These are phyloP conservation scores for Nemapogon koenigi DNA, from an alignment of 2,888 invertebrate genomes.

Conservation along the genomic window DNA sequence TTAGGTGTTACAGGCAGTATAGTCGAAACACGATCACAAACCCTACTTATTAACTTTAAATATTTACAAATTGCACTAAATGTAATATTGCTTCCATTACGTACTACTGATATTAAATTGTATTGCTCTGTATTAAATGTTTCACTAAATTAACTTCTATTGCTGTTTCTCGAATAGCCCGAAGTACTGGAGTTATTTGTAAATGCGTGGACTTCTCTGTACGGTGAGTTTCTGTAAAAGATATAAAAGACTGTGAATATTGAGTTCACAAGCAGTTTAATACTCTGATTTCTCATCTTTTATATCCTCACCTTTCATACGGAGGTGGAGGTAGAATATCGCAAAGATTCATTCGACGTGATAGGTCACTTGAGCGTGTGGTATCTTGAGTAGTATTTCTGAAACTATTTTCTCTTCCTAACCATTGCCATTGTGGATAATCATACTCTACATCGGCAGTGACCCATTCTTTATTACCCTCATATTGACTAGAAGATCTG, in stretches of 20 bases:
- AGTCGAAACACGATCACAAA: constrained; percentile 43
- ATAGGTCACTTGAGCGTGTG: constrained; percentile 42
- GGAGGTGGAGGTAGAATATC: constrained; percentile 54
- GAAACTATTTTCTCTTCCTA: constrained; percentile 52
- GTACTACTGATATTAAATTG: constrained; percentile 45
- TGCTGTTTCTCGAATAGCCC: constrained; percentile 52
- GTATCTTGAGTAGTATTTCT: constrained; percentile 38
- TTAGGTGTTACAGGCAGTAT: constrained; percentile 47
- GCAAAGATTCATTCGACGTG: constrained; percentile 55
- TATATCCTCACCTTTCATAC: constrained; percentile 43
- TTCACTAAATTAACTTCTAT: constrained; percentile 42
- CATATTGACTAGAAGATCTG: constrained; percentile 52
- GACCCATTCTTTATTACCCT: constrained; percentile 46
- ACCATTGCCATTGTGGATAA: constrained; percentile 59
- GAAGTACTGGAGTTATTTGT: constrained; percentile 52
- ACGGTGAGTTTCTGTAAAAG: constrained; percentile 48
- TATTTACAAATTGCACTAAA: constrained; percentile 41
- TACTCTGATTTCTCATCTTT: constrained; percentile 4
- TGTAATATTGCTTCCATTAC: constrained; percentile 57
- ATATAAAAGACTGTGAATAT: constrained; percentile 12
- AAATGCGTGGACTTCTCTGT: constrained; percentile 47
- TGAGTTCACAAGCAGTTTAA: constrained; percentile 4
- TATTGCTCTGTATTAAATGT: constrained; percentile 12
- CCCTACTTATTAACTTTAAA: constrained; percentile 25
- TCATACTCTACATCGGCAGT: constrained; percentile 55